Evolutionary conservation across 2,797 vertebrate species (phyloP), one percentile per base, ranked within the genome.

Genomic region (Amphiprion clarkii): DNA sequence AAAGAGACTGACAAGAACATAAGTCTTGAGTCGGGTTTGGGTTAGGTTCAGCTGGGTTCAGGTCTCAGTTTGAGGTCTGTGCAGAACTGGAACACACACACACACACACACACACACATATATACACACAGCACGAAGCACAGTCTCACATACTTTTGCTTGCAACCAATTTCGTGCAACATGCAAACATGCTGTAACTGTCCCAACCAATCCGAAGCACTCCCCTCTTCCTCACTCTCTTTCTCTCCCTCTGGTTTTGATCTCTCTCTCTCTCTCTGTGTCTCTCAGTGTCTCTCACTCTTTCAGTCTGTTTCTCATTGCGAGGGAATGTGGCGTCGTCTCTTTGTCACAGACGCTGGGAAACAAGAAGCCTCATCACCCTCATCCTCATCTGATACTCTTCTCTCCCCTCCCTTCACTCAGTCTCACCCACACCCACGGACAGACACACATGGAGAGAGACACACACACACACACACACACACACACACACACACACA

Each of bases 251-350:
- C 63, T 63, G 70, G 57, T 52, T 79, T 62, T 69, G 60, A 64
- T 69, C 39, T 27, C 69, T 53, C 52, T 19, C 63, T 46, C 53
- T 46, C 59, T 29, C 63, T 31, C 21, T 39, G 53, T 67, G 2
- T 80, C 52, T 64, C 67, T 64, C 57, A 53, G 52, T 55, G 12
- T 67, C 46, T 53, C 54, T 46, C 71, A 58, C 70, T 70, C 82
- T 59, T 31, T 31, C 73, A 49, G 84, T 90, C 92, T 93, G 91
- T 83, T 92, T 92, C 88, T 93, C 90, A 93, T 90, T 93, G 91
- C n/a, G 54, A 86, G 88, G 88, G 92, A 93, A 94, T 93, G 92
- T 82, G 87, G 89, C 83, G 86, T 93, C 90, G 90, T 90, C 86
- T 91, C 85, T 79, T 87, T 92, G 88, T 94, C 88, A 83, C 88